A percentile compares a stretch with the other conserved stretches of the same genome.
These are phyloP conservation scores for Corythaeola cristata DNA, from an alignment of 2,113 vertebrate species.

Conservation along the genomic window DNA sequence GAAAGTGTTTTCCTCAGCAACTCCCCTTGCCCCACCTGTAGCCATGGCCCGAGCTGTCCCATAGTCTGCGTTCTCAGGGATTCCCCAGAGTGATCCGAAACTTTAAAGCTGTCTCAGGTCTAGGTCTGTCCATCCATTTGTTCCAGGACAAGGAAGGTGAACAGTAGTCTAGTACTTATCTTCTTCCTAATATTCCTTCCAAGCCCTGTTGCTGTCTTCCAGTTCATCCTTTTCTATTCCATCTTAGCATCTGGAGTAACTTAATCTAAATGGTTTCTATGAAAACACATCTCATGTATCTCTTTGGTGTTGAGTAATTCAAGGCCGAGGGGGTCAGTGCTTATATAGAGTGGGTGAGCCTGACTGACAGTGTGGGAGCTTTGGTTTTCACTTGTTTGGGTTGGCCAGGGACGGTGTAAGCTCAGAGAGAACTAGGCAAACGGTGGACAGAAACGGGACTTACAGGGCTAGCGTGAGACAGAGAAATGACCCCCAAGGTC, in stretches of 20 bases:
- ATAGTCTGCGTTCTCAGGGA: neutral
- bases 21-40: neutral
- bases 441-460: neutral
- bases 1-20: neutral
- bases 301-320: neutral
- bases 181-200: neutral
- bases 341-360: neutral
- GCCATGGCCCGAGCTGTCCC: neutral
- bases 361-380: neutral
- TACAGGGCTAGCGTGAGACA: neutral
- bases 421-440: neutral
- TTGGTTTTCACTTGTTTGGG: neutral
- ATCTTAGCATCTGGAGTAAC: neutral
- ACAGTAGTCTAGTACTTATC: neutral
- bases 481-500: neutral
- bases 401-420: neutral
- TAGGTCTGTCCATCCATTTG: neutral
- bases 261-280: neutral
- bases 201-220: neutral
- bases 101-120: neutral
- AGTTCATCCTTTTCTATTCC: neutral
- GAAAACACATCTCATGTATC: neutral
- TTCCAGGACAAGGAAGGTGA: neutral
- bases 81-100: neutral
- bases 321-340: neutral